Evolutionary conservation across 1,140 invertebrate species (phyloP), one percentile per base, ranked within the genome.

Genomic region (Cydia fagiglandana): DNA sequence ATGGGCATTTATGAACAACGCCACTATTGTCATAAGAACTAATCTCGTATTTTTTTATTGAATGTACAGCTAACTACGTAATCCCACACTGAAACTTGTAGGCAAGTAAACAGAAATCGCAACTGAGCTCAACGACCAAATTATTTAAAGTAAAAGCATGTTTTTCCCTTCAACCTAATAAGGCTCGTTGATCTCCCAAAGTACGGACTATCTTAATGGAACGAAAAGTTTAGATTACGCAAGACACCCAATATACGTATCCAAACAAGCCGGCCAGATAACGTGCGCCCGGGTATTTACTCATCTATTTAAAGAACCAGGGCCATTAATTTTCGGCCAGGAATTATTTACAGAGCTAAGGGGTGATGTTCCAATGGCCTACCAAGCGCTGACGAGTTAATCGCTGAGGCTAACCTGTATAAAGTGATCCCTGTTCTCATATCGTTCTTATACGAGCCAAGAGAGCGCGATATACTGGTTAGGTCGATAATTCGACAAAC

Each of bases 301-400:
- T 91, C 91, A 92, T 92, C 89, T 92, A 91, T 92, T 91, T 92
- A 88, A 90, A 88, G 86, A 91, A 91, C 84, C 50, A 66, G 87
- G 83, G 84, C 86, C 91, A 90, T 92, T 86, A 89, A 91, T 91
- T 61, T 90, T 89, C 79, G 85, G 82, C 86, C 74, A 74, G 73
- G 82, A 87, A 89, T 91, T 91, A 92, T 92, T 92, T 92, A 91
- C 87, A 84, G 85, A 89, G 86, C 83, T 86, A 86, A 61, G 20
- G 38, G n/a, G 15, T 61, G n/a, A 56, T 61, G n/a, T 61, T 61
- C 9, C 1, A 0, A 61, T 61, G 1, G 20, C 2, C n/a, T 24
- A 24, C 4, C 56, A 15, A 17, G 20, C 56, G 50, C n/a, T n/a
- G 50, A n/a, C 5, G 50, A 47, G 10, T 56, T 24, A 2, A 24